A percentile compares a stretch with the other conserved stretches of the same genome.
Conservation (phyloP, 2,888 invertebrate genomes). For the Operophtera brumata region DNA sequence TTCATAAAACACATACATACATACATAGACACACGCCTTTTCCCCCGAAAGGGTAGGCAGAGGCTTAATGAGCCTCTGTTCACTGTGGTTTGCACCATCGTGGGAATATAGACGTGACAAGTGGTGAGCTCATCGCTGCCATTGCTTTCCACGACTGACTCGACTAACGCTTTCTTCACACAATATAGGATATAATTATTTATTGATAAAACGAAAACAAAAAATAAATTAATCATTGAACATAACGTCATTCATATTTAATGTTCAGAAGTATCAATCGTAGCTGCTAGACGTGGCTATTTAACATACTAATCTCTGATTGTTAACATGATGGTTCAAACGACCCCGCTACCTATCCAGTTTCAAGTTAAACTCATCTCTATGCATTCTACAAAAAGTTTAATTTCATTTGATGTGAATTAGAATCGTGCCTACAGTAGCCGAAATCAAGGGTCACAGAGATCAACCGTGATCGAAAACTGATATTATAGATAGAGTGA, state of each 20-base stretch:
- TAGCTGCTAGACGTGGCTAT: slow-evolving; percentile 42
- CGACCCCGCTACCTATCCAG: slow-evolving; percentile 40
- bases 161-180: too few species aligned
- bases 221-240: slow-evolving; percentile 26
- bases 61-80: too few species aligned
- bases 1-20: too few species aligned
- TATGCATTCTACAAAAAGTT: slow-evolving; percentile 33
- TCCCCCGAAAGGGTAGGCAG: too few species aligned
- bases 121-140: too few species aligned
- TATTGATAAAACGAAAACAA: not conserved
- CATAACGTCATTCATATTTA: slow-evolving; percentile 42
- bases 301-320: slow-evolving; percentile 72
- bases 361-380: slow-evolving; percentile 33
- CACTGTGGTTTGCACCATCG: too few species aligned
- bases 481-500: slow-evolving; percentile 76
- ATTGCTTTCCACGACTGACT: too few species aligned
- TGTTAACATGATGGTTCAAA: slow-evolving; percentile 70
- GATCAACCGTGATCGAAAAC: slow-evolving; percentile 77
- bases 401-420: slow-evolving; percentile 38
- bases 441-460: slow-evolving; percentile 75
- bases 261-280: slow-evolving; percentile 43
- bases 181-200: too few species aligned
- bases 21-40: too few species aligned
- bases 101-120: too few species aligned
- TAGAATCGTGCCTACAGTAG: slow-evolving; percentile 75